A percentile compares a stretch with the other conserved stretches of the same genome.
Evolutionary conservation across 2,113 vertebrate species (phyloP).

Genomic region (Argyrosomus japonicus): DNA sequence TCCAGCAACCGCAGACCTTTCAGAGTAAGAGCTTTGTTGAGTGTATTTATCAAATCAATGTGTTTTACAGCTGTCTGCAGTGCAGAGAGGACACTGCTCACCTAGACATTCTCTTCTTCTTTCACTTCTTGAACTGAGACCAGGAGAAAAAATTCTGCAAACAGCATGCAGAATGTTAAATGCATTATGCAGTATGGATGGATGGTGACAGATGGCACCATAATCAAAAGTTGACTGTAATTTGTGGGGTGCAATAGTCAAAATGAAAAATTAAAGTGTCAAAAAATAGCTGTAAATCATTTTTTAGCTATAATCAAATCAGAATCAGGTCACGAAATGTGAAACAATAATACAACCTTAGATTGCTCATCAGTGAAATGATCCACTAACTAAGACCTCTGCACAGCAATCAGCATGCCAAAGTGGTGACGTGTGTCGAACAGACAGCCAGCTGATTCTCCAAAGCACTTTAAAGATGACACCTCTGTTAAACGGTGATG

Average conservation of each 20-base stretch:
- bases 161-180: conserved; percentile 51
- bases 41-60: conserved; percentile 62
- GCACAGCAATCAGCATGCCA: conserved; percentile 34
- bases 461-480: conserved; percentile 55
- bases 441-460: conserved; percentile 21
- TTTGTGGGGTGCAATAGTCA: conserved; percentile 23
- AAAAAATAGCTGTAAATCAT: conserved; percentile 41
- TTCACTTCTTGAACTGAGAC: conserved; percentile 19
- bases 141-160: conserved; percentile 35
- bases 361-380: conserved; percentile 36
- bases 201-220: conserved; percentile 48
- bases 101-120: conserved; percentile 17
- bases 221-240: conserved; percentile 36
- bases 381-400: conserved; percentile 21
- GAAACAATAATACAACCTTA: conserved; percentile 10
- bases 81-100: conserved; percentile 11
- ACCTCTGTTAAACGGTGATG: conserved; percentile 54
- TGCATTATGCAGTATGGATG: conserved; percentile 42
- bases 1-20: conserved; percentile 47
- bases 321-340: conserved; percentile 4
- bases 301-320: conserved; percentile 40
- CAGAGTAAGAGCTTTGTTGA: conserved; percentile 23
- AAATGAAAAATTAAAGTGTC: conserved; percentile 36
- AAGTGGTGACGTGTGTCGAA: conserved; percentile 34
- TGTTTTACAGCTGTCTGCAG: conserved; percentile 54